Percentiles rank a stretch among this genome's conserved stretches.
phyloP scores from a whole-genome alignment of 53 echinoderm and acorn worm genomes.

The Mesocentrotus franciscanus region DNA sequence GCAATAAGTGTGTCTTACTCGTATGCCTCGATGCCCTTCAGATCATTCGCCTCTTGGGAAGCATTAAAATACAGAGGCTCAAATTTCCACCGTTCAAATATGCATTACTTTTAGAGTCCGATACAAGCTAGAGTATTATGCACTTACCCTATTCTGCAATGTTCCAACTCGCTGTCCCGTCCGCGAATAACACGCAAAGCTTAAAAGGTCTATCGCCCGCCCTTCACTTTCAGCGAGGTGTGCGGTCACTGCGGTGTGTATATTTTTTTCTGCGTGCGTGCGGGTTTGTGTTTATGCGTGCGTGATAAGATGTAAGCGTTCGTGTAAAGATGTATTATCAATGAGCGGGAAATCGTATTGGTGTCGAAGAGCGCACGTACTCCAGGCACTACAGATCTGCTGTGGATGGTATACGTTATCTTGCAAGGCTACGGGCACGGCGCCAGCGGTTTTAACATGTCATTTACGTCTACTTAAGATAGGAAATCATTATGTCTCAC shows the following conservation, averaged over 20 bases:
- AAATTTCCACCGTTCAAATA: neutral
- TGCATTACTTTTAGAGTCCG: neutral
- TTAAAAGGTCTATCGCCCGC: neutral
- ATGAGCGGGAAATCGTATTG: neutral
- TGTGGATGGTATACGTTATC: neutral
- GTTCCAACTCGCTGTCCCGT: neutral
- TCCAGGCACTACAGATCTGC: neutral
- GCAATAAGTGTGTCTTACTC: neutral
- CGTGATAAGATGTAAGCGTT: neutral
- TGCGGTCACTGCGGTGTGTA: neutral
- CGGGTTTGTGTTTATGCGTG: neutral
- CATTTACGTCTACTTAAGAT: neutral
- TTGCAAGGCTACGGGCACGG: neutral
- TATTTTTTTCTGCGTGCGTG: neutral
- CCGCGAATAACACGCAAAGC: neutral
- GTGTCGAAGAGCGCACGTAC: neutral
- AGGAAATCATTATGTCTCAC: neutral
- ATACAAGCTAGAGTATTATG: neutral
- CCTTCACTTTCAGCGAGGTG: neutral
- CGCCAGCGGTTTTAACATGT: conserved; percentile 21
- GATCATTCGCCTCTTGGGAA: neutral
- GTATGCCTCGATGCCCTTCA: neutral
- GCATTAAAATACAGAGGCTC: neutral
- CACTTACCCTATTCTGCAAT: neutral
- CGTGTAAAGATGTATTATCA: neutral